Evolutionary conservation across 2,113 vertebrate genomes (phyloP).

Genomic region (Excalfactoria chinensis): DNA sequence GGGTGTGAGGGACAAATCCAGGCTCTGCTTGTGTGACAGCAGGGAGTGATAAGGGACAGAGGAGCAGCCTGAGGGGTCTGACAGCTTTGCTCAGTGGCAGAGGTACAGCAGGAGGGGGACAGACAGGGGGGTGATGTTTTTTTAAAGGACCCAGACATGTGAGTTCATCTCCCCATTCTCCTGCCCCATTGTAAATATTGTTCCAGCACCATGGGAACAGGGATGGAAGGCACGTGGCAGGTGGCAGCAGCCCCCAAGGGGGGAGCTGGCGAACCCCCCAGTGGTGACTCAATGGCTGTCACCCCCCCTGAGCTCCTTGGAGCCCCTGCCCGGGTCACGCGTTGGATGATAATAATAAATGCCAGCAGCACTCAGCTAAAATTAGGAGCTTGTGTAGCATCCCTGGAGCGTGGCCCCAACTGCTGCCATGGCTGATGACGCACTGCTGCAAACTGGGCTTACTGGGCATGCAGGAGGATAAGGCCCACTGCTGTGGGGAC

Average conservation of each 20-base stretch:
- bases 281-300: not conserved
- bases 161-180: not conserved
- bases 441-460: not conserved
- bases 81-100: no score
- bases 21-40: not conserved
- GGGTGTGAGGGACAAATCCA: not conserved
- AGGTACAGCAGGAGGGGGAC: fast-evolving
- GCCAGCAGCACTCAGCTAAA: not conserved
- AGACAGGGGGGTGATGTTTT: not conserved
- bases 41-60: not conserved
- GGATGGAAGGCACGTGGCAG: conserved; percentile 42
- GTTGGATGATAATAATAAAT: not conserved
- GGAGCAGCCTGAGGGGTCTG: not conserved
- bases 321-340: not conserved
- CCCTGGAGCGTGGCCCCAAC: not conserved
- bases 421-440: fast-evolving
- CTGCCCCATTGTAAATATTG: conserved; percentile 31
- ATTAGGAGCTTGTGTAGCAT: not conserved
- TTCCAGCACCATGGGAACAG: conserved; percentile 43
- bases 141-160: not conserved
- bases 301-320: not conserved
- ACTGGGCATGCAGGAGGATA: fast-evolving
- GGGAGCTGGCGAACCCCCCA: not conserved
- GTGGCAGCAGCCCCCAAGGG: not conserved
- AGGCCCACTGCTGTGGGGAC: not conserved